Percentiles rank a stretch among this genome's conserved stretches.
phyloP scores from a whole-genome alignment of 2,113 vertebrate species.

The Emydura subglobosa region DNA sequence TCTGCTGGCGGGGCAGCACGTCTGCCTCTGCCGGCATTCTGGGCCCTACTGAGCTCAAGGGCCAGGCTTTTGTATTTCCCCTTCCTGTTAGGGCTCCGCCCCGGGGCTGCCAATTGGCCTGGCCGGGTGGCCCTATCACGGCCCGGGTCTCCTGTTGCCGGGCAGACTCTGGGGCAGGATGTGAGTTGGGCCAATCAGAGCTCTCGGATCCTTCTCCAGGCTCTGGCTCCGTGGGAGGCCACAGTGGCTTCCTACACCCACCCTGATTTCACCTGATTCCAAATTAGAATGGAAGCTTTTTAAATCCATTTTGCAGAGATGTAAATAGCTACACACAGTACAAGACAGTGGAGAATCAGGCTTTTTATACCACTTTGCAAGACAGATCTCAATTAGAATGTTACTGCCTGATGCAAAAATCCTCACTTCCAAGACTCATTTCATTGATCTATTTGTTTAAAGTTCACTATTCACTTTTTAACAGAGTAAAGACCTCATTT shows the following conservation, averaged over 20 bases:
- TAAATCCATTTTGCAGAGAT: neutral
- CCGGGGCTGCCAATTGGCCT: too few relatives aligned
- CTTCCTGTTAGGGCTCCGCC: too few relatives aligned
- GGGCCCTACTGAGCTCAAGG: too few relatives aligned
- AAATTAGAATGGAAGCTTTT: neutral
- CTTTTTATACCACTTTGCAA: neutral
- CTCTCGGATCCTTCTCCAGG: too few relatives aligned
- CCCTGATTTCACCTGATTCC: neutral
- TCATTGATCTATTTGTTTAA: conserved; percentile 21
- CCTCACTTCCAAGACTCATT: neutral
- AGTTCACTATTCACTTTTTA: conserved; percentile 31
- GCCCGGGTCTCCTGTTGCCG: too few relatives aligned
- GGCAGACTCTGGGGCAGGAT: too few relatives aligned
- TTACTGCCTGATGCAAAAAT: neutral
- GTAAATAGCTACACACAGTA: neutral
- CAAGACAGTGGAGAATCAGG: neutral
- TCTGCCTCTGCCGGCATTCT: too few relatives aligned
- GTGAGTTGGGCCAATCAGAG: too few relatives aligned
- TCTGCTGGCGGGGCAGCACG: too few relatives aligned
- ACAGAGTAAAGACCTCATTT: conserved; percentile 50
- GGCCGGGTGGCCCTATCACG: too few relatives aligned
- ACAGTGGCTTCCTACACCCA: neutral
- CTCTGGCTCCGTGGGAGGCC: too few relatives aligned
- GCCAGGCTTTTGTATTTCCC: too few relatives aligned
- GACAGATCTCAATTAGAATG: neutral